Evolutionary conservation across 2,888 invertebrate species (phyloP).

Genomic region (Tenthredo scrophulariae): DNA sequence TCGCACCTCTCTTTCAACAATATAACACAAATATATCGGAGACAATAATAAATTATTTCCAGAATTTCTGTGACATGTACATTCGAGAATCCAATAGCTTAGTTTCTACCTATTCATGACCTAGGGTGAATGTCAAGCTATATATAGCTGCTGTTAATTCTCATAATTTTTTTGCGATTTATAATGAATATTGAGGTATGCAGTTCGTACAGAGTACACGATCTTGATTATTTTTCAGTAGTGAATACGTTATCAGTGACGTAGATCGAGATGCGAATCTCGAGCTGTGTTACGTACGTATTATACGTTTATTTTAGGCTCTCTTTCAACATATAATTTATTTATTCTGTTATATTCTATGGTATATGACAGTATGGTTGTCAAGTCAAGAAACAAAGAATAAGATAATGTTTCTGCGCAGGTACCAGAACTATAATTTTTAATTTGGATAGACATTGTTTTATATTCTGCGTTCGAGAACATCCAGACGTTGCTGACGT

Average conservation of each 20-base stretch:
- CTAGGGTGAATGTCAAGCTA: not conserved
- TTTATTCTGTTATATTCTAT: not conserved
- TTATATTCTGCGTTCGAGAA: not conserved
- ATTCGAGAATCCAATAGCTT: not conserved
- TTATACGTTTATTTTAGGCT: not conserved
- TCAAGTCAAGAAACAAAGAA: not conserved
- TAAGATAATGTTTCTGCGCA: not conserved
- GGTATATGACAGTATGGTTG: not conserved
- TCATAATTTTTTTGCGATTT: not conserved
- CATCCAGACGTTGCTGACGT: not conserved
- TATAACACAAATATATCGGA: not conserved
- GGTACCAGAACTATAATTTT: not conserved
- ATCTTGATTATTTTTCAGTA: not conserved
- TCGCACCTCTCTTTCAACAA: not conserved
- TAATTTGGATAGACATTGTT: not conserved
- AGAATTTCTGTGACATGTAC: not conserved
- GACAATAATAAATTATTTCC: not conserved
- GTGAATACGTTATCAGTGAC: constrained; percentile 29
- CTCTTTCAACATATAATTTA: not conserved
- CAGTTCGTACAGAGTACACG: not conserved
- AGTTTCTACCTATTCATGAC: not conserved
- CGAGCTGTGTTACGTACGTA: not conserved
- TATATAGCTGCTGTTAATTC: not conserved
- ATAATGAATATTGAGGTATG: not conserved
- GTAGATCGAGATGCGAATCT: constrained; percentile 6